phyloP scores from a whole-genome alignment of 2,888 invertebrate genomes.

The Octonoba sinensis region DNA sequence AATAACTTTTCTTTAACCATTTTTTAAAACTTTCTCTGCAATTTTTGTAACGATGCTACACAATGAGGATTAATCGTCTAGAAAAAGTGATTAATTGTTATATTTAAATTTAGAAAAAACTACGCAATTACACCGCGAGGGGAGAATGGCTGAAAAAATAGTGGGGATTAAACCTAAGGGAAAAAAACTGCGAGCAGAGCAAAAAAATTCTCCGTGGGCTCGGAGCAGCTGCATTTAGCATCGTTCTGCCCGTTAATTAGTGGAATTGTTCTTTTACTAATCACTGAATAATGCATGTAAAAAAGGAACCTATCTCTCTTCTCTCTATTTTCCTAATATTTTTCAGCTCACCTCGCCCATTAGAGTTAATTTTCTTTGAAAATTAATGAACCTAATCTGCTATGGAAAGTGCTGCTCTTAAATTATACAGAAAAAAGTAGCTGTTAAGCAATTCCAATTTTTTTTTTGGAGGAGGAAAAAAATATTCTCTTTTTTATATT shows the following conservation, averaged over 20 bases:
- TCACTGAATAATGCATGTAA: conserved; percentile 52
- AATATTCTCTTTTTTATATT: conserved; percentile 26
- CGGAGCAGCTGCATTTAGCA: conserved; percentile 37
- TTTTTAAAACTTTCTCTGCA: conserved; percentile 2
- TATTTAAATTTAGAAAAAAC: conserved; percentile 59
- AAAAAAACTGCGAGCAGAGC: not conserved
- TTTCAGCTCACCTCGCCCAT: conserved; percentile 54
- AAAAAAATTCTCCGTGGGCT: conserved; percentile 47
- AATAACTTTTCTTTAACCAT: conserved; percentile 8
- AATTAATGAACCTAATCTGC: conserved; percentile 59
- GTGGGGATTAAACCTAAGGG: conserved; percentile 28
- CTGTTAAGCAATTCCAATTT: conserved; percentile 51
- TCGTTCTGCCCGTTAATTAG: conserved; percentile 54
- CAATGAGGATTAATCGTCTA: conserved; percentile 57
- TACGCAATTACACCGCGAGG: conserved; percentile 43
- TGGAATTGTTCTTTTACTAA: conserved; percentile 55
- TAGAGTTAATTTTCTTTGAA: conserved; percentile 60
- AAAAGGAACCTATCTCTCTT: conserved; percentile 25
- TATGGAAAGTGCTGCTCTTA: conserved; percentile 9
- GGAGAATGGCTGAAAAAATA: conserved; percentile 38
- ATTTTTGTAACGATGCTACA: conserved; percentile 43
- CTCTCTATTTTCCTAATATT: conserved; percentile 50
- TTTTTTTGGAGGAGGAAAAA: conserved; percentile 14
- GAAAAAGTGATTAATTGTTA: conserved; percentile 57
- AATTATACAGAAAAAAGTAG: conserved; percentile 35